Conservation (phyloP, 2,888 invertebrate species). For the Epistrophe eligans region DNA sequence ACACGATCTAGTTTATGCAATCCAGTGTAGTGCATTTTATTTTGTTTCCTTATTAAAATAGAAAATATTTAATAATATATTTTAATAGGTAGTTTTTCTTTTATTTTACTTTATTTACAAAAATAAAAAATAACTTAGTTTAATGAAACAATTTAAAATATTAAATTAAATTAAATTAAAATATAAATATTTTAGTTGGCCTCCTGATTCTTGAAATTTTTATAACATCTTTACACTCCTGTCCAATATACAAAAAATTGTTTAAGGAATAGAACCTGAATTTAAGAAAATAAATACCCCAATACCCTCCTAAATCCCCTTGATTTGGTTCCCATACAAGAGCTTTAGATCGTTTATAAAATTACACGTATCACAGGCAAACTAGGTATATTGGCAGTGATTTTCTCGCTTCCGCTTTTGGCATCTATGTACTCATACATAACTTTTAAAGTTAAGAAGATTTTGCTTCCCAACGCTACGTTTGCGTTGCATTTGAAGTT, state of each 20-base stretch:
- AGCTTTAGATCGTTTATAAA: conserved; percentile 3
- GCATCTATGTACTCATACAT: conserved; percentile 41
- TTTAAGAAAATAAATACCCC: background rate
- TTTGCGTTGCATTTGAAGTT: conserved; percentile 49
- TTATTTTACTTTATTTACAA: conserved; percentile 1
- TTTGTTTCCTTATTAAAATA: no score
- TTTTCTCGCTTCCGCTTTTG: conserved; percentile 48
- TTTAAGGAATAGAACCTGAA: background rate
- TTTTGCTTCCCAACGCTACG: conserved; percentile 26
- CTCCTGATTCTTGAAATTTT: background rate
- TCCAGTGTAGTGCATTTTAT: no score
- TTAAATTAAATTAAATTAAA: background rate
- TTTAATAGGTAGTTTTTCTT: background rate
- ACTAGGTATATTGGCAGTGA: conserved; percentile 66
- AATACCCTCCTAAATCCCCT: background rate
- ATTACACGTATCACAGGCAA: conserved; percentile 64
- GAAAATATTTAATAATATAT: background rate
- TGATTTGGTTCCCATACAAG: background rate
- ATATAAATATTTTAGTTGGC: conserved; percentile 8
- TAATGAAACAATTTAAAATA: background rate
- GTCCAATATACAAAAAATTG: no score
- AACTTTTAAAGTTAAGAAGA: conserved; percentile 16
- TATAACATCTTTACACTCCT: background rate
- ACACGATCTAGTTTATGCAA: no score
- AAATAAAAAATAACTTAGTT: conserved; percentile 1